Conservation (phyloP, 2,797 vertebrate genomes). For the Rhabdomys pumilio region DNA sequence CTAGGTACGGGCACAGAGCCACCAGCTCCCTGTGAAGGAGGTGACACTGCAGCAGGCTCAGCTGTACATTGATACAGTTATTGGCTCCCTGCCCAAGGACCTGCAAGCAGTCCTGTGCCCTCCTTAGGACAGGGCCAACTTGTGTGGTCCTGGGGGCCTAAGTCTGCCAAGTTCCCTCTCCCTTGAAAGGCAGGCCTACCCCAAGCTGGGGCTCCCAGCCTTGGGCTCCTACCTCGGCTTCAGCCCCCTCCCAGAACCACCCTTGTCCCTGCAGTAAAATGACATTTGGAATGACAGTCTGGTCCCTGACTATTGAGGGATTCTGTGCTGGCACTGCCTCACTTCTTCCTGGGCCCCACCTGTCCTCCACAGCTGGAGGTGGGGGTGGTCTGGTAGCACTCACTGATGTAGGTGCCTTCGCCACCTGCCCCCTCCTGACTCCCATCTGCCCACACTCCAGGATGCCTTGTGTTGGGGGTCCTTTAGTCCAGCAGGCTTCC, state of each 20-base stretch:
- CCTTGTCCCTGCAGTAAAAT: conserved; percentile 59
- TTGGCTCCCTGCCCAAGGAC: conserved; percentile 92
- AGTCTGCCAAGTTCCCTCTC: neutral
- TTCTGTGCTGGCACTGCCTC: neutral
- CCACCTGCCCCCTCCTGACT: neutral
- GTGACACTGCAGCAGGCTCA: conserved; percentile 90
- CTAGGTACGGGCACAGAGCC: conserved; percentile 91
- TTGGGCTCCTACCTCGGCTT: neutral
- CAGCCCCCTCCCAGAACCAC: neutral
- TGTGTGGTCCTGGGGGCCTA: neutral
- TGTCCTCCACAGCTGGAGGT: neutral
- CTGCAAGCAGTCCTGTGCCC: conserved; percentile 92
- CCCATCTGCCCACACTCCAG: conserved; percentile 65
- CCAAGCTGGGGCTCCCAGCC: neutral
- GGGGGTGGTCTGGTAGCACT: neutral
- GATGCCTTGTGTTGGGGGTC: neutral
- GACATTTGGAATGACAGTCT: conserved; percentile 60
- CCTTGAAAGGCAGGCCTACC: neutral
- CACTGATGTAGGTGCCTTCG: neutral
- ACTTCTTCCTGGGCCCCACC: neutral
- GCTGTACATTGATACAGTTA: conserved; percentile 88
- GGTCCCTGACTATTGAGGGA: conserved; percentile 31
- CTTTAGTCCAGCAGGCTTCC: conserved; percentile 25
- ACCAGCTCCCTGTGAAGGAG: conserved; percentile 93
- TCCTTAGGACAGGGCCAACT: conserved; percentile 70